phyloP scores from a whole-genome alignment of 2,888 invertebrate genomes.

The Rotaria macrura region DNA sequence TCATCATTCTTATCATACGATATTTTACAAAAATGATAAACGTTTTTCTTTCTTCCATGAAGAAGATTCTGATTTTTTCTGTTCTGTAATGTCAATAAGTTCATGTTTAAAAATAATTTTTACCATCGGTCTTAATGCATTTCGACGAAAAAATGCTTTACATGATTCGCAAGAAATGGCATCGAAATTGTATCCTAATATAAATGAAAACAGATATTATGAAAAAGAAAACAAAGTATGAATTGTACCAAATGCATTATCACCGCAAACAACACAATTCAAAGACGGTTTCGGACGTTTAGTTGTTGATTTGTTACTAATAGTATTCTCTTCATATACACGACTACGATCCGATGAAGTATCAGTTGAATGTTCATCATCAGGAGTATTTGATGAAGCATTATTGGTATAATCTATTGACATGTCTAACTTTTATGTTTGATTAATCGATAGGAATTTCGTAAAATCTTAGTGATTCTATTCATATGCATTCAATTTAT shows the following conservation, averaged over 20 bases:
- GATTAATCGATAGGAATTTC: not conserved
- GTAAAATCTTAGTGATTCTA: not conserved
- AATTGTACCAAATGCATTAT: not conserved
- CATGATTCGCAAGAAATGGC: not conserved
- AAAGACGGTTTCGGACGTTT: not conserved
- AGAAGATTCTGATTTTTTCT: not conserved
- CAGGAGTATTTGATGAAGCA: not conserved
- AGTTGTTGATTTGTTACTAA: not conserved
- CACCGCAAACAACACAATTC: not conserved
- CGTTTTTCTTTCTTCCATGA: too few species aligned
- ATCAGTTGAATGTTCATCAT: not conserved
- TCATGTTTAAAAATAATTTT: not conserved
- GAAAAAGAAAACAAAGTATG: not conserved
- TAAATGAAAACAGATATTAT: not conserved
- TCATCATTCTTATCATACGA: too few species aligned
- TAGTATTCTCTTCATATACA: not conserved
- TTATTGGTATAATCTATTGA: not conserved
- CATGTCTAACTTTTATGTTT: not conserved
- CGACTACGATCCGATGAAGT: not conserved
- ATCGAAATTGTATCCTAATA: not conserved
- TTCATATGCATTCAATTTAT: not conserved
- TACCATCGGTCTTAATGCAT: conserved; percentile 9
- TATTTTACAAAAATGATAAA: too few species aligned
- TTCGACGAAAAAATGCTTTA: not conserved
- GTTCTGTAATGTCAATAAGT: not conserved